These are phyloP conservation scores for Hormiphora californensis DNA, from an alignment of 37 sponge, comb jelly and placozoan genomes.

Conservation along the genomic window DNA sequence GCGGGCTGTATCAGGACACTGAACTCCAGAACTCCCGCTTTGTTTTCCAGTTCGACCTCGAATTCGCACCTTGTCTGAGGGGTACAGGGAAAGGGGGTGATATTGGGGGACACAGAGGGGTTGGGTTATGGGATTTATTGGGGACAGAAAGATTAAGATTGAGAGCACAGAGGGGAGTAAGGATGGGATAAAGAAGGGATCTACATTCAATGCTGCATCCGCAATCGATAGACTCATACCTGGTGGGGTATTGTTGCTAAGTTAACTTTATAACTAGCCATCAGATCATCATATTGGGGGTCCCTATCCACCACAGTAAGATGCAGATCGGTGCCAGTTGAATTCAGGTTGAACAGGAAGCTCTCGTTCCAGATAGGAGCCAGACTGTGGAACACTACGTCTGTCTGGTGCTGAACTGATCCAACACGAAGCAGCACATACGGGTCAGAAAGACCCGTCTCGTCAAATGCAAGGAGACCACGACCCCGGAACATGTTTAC, in stretches of 20 bases:
- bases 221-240: no score
- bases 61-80: conserved; percentile 37
- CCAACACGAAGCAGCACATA: conserved; percentile 42
- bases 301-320: conserved; percentile 39
- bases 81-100: no score
- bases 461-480: conserved; percentile 31
- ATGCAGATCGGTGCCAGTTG: conserved; percentile 3
- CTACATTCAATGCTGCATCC: no score
- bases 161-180: no score
- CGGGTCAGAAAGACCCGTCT: conserved; percentile 25
- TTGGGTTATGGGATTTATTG: no score
- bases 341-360: conserved; percentile 33
- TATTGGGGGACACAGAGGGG: no score
- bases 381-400: conserved; percentile 31
- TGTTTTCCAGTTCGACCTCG: conserved; percentile 27
- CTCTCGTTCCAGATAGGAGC: conserved; percentile 50
- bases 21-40: conserved; percentile 18
- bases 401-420: conserved; percentile 20
- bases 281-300: not conserved
- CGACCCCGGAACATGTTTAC: conserved; percentile 40
- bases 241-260: not conserved
- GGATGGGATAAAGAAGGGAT: no score
- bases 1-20: not conserved
- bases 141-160: no score
- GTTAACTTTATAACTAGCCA: conserved; percentile 9